Evolutionary conservation across 2,888 invertebrate species (phyloP), one percentile per base, ranked within the genome.

Genomic region (Archaeoteleia sp.): DNA sequence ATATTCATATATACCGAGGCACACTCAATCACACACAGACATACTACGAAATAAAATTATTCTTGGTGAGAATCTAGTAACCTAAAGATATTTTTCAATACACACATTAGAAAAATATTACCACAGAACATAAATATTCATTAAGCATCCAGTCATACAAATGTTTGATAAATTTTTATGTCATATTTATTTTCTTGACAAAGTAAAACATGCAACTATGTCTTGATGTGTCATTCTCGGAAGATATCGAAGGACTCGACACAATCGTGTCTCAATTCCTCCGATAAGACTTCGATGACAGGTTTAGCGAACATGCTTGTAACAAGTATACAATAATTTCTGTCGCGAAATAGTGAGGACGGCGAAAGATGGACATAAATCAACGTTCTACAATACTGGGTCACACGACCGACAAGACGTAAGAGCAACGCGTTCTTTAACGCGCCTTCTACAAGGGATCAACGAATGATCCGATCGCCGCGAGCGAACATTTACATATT

Each of bases 361-460:
- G 25, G 17, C n/a, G 6, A 34, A 14, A 54, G 40, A 48, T 37
- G 45, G 17, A 53, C 65, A 71, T 72, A 72, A 74, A 74, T 73
- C 75, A 73, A 62, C 43, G 70, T 67, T 62, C 48, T 42, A 34
- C 20, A 57, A 70, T 70, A 71, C 54, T 73, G 68, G 72, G 66
- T 72, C 72, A 71, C 25, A 49, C 53, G 49, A 45, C 39, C 27
- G 43, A 58, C 35, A 46, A 39, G 25, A 25, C 25, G 32, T 32
- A 30, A 27, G 29, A 2, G 9, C 8, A 46, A 23, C 39, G 23
- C 2, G 13, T 40, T 14, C 15, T 25, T 49, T 49, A 14, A 43
- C 48, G 9, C 17, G 32, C 25, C 10, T 42, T 32, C 23, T 30
- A 20, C 0, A 2, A 20, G 14, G n/a, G 57, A 42, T n/a, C n/a